Base-by-base conservation (phyloP, 2,797 vertebrate genomes). In the Nannoperca australis region DNA sequence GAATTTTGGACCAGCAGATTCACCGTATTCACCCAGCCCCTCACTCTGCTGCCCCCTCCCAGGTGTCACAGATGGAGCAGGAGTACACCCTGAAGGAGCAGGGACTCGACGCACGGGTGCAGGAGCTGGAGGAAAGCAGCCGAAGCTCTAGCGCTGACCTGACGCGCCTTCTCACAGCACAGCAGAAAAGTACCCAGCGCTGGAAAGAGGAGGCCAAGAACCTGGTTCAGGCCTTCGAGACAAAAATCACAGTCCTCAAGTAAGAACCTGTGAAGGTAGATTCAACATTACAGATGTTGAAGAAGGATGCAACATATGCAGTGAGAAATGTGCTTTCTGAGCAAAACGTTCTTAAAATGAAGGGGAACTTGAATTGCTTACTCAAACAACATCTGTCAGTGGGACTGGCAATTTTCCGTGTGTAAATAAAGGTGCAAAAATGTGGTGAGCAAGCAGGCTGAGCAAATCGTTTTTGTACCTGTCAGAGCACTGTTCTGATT, bases 141-240 rank as follows among this genome's bases (percentile, higher is more conserved):
- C 94, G 89, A 7, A 96, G 89, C 84, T 95, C 97, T 58, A 94
- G 85, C 3, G 86, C 88, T 32, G 96, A 98, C 62, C 92, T 99
- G 78, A 96, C 94, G 5, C 95, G 92, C 12, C 95, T 98, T 66
- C 89, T 99, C 27, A 84, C 90, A 5, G 95, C 96, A 36, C 97
- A 98, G 83, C 97, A 97, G 90, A 98, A 96, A 87, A 95, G 95
- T 66, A 95, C 96, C 76, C 95, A 90, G 49, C 93, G 94, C 34
- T 99, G 96, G 96, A 98, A 96, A 91, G 97, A 98, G 44, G 97
- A 99, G 89, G 91, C 95, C 24, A 96, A 95, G 68, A 96, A 91
- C 74, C 89, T 97, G 54, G 90, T 95, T 12, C 95, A 96, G 83
- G 92, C 91, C 60, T 91, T 97, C 18, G 96, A 98, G 88, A 87